These are phyloP conservation scores for Polypterus bichir DNA, from an alignment of 2,113 vertebrate species.

Conservation along the genomic window DNA sequence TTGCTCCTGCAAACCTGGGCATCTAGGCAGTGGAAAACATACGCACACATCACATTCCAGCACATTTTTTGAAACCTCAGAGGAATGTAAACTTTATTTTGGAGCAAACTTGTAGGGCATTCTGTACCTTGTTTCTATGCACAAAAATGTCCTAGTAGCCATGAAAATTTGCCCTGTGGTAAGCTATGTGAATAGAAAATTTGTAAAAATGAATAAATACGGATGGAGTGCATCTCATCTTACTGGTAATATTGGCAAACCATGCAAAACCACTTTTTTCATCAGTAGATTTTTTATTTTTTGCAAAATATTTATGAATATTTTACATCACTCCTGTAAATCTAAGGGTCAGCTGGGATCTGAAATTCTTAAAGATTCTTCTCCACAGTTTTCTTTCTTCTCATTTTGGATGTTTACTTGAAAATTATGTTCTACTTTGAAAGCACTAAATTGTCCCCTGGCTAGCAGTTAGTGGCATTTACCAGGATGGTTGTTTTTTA, in stretches of 20 bases:
- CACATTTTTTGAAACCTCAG: slow-evolving; percentile 16
- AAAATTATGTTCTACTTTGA: too few relatives aligned
- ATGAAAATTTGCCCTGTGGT: slow-evolving; percentile 31
- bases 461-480: too few relatives aligned
- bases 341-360: too few relatives aligned
- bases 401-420: too few relatives aligned
- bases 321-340: too few relatives aligned
- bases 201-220: slow-evolving; percentile 38
- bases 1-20: slow-evolving; percentile 12
- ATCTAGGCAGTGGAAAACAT: slow-evolving; percentile 5
- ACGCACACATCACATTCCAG: slow-evolving; percentile 13
- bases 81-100: slow-evolving; percentile 41
- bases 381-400: too few relatives aligned
- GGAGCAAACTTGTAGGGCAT: slow-evolving; percentile 26
- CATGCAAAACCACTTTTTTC: slow-evolving; percentile 26
- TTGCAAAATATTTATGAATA: too few relatives aligned
- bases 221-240: slow-evolving; percentile 28
- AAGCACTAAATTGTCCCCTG: too few relatives aligned
- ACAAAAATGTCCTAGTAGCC: slow-evolving; percentile 37
- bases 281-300: slow-evolving; percentile 15
- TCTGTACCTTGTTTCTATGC: slow-evolving; percentile 12
- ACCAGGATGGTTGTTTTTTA: too few relatives aligned
- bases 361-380: too few relatives aligned
- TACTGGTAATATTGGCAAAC: slow-evolving; percentile 25
- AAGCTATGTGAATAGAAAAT: slow-evolving; percentile 27